Conservation (phyloP, 2,888 invertebrate species). For the Polyommatus iphigenia region DNA sequence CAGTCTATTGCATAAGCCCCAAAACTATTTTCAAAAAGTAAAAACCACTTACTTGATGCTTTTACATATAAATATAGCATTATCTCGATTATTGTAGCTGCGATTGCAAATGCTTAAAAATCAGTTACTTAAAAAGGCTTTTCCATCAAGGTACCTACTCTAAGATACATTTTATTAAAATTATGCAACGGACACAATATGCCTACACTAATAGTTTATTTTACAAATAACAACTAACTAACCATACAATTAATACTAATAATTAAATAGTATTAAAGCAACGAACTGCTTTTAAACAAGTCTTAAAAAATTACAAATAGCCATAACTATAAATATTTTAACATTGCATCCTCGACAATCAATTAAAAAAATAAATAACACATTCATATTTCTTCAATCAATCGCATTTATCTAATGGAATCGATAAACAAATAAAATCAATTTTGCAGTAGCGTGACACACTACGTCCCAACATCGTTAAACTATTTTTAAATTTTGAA, state of each 20-base stretch:
- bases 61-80: background rate
- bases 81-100: background rate
- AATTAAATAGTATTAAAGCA: slow-evolving; percentile 28
- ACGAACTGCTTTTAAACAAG: background rate
- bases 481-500: slow-evolving; percentile 73
- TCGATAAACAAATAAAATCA: slow-evolving; percentile 20
- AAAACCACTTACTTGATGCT: background rate
- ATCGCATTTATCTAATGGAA: slow-evolving; percentile 49
- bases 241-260: background rate
- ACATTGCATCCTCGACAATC: slow-evolving; percentile 40
- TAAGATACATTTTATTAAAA: background rate
- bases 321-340: slow-evolving; percentile 38
- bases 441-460: slow-evolving; percentile 42
- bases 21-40: background rate
- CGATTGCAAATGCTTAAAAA: background rate
- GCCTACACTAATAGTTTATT: slow-evolving; percentile 23
- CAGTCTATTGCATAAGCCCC: background rate
- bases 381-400: slow-evolving; percentile 57
- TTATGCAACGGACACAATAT: background rate
- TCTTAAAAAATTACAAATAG: background rate
- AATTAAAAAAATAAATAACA: slow-evolving; percentile 77
- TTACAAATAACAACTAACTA: slow-evolving; percentile 6
- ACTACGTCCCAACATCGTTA: slow-evolving; percentile 56
- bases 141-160: background rate
- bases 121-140: background rate